Base-by-base conservation (phyloP, 2,113 vertebrate species). In the Glaucomys volans region DNA sequence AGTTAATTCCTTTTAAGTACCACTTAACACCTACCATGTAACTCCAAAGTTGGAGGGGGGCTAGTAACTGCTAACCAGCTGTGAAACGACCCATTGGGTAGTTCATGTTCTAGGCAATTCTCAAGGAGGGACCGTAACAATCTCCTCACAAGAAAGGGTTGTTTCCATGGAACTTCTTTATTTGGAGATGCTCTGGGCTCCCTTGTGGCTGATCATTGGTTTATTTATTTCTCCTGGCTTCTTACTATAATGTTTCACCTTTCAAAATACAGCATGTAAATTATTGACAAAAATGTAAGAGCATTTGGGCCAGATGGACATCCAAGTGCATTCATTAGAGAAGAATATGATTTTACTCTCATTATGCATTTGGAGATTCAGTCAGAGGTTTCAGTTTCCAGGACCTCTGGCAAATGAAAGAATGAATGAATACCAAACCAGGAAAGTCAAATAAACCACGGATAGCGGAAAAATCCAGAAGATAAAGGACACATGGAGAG, bases 311-410 rank as follows among this genome's bases (percentile, higher is more conserved):
- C 28, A 75, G 32, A 32, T 88, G 32, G 54, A 83, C 59, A 87
- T 26, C 76, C 32, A 90, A 95, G 62, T 72, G 28, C 35, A 83
- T 94, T 94, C 66, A 50, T 59, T 92, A 79, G 30, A 64, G 14
- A 91, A 95, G 87, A 89, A 69, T 69, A 47, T 26, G 32, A 44
- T 62, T 95, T 85, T 87, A 66, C 12, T 90, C 28, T 47, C 66
- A 92, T 67, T 94, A 77, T 87, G 16, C 84, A 82, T 71, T 82
- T 32, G 92, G 47, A 92, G 95, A 80, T 77, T 94, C 52, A 89
- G 37, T 86, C 24, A 69, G 35, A 74, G 22, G 4, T n/a, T 80
- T 95, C 8, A 37, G 14, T 85, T 90, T 67, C 44, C 52, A 96
- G 40, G 69, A 81, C 44, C 57, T 32, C 17, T 71, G 69, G 50